Base-by-base conservation (phyloP, 2,888 invertebrate species). In the Cephonodes hylas region DNA sequence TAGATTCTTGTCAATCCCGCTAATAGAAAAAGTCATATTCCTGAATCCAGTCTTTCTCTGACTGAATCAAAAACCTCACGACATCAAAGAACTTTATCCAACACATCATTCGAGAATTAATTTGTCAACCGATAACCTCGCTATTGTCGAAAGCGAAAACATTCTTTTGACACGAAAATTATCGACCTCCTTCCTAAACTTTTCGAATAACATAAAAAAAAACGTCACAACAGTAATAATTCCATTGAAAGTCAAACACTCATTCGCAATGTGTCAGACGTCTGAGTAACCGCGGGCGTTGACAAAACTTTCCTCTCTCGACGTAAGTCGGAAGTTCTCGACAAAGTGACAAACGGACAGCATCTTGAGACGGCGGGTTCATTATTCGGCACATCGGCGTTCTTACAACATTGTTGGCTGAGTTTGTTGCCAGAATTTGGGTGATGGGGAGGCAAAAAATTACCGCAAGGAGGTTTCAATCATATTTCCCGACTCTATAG, bases 301-400 rank as follows among this genome's bases (percentile, higher is more conserved):
- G 58, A 23, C n/a, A 31, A 58, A 61, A 58, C 34, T 61, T 61
- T 46, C 22, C 22, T 25, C 38, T 4, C 38, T 38, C 13, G 38
- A 38, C 38, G n/a, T n/a, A n/a, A n/a, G n/a, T n/a, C 45, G 42
- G 66, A 69, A 73, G 66, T 72, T 70, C 53, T 31, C 3, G 10
- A 27, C 48, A 15, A 23, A 42, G 63, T 73, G 69, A 70, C 70
- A 73, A 73, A 73, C 73, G 68, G 69, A 72, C 68, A 62, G 62
- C 69, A 70, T 73, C 68, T 69, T 68, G 64, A 66, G 69, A 67
- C 70, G 66, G 65, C 68, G 70, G 68, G 69, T 72, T 72, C 74
- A 72, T 74, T 74, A 74, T 71, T 67, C 71, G 72, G 72, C 68
- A 72, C 72, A 71, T 74, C 69, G 70, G 69, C 64, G 67, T n/a